Evolutionary conservation across 2,888 invertebrate genomes (phyloP), one percentile per base, ranked within the genome.

Genomic region (Acanthosoma haemorrhoidale): DNA sequence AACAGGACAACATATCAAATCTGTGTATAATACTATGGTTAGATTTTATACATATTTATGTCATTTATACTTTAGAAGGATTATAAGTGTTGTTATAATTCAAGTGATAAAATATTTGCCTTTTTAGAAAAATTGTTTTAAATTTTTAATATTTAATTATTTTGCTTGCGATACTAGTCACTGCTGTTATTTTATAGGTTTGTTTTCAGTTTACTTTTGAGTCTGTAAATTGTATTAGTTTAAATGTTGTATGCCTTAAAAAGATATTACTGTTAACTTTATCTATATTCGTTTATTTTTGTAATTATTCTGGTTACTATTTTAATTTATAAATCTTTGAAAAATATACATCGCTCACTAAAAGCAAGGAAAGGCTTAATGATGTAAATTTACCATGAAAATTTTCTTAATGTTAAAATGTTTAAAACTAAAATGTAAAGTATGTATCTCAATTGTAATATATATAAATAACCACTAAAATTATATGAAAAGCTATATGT

Each of bases 1-100:
- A 61, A 36, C 61, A 36, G 36, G 61, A 61, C 61, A 36, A 61
- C 61, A 61, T 61, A 61, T 61, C 61, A 61, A 36, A 34, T 59
- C 61, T 36, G 38, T 36, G 61, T 61, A 61, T 36, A 61, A 32
- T 41, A 41, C 21, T 61, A 25, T 41, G 41, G 41, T 21, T 38
- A 61, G 38, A 18, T 61, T 61, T 61, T 36, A 21, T 36, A 61
- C 9, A 61, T 61, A 34, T 61, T 36, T 61, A 13, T 60, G n/a
- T 18, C 32, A 38, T 8, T 38, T 61, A 61, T 38, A 36, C 18
- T 61, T 13, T 61, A 34, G 32, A 9, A 21, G 34, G 36, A 25
- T 41, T 41, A 41, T 41, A 41, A 15, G 13, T 41, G 29, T 25
- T 25, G 51, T 51, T 21, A 38, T 61, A 61, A 6, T 32, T 16